These are phyloP conservation scores for Etheostoma nigrum DNA, from an alignment of 2,797 vertebrate species.

Conservation along the genomic window DNA sequence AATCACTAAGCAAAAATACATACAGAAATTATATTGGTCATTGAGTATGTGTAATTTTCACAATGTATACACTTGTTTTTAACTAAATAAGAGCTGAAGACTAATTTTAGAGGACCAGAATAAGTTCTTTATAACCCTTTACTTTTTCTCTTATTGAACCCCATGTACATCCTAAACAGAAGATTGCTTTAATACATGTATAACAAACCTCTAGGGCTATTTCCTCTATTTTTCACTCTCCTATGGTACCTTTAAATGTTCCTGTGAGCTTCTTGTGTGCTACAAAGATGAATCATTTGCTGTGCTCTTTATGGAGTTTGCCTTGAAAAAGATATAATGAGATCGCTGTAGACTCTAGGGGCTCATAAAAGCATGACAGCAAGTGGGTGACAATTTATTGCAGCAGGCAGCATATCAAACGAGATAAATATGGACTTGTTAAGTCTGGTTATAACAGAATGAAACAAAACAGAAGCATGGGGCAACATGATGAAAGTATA, in stretches of 20 bases:
- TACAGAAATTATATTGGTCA: neutral
- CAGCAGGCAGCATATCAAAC: slow-evolving; percentile 1
- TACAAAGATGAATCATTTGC: neutral
- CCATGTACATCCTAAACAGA: neutral
- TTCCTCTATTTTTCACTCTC: slow-evolving; percentile 3
- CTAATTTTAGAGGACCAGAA: neutral
- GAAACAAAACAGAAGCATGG: neutral
- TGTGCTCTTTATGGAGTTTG: slow-evolving; percentile 6
- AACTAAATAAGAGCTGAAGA: neutral
- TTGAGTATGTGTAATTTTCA: neutral
- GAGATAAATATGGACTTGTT: neutral
- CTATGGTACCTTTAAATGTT: slow-evolving; percentile 24
- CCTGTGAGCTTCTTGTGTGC: neutral
- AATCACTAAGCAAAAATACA: neutral
- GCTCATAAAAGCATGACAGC: slow-evolving; percentile 4
- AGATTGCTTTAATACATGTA: neutral
- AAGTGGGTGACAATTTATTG: slow-evolving; percentile 7
- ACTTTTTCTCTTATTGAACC: neutral
- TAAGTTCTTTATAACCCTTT: neutral
- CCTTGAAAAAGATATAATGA: slow-evolving; percentile 42
- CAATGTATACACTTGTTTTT: neutral
- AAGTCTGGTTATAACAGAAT: neutral
- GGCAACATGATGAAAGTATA: neutral
- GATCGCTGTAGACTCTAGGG: slow-evolving; percentile 12
- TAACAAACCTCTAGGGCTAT: neutral